phyloP scores from a whole-genome alignment of 2,113 vertebrate genomes.

The Trichechus manatus region DNA sequence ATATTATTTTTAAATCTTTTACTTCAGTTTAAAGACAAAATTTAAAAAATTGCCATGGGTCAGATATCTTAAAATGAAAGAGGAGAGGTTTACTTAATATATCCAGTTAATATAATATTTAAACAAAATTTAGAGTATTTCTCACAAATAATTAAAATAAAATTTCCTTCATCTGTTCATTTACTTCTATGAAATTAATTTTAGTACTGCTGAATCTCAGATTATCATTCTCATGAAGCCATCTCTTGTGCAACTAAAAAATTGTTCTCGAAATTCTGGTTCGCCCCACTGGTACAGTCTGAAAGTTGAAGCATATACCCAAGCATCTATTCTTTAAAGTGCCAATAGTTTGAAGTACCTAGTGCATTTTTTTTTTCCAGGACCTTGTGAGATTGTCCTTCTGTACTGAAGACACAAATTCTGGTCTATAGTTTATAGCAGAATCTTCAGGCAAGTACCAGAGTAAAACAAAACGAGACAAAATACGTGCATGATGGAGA shows the following conservation, averaged over 20 bases:
- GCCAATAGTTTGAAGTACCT: background rate
- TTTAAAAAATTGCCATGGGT: background rate
- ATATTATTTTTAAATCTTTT: background rate
- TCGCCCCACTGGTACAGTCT: background rate
- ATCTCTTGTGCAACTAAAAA: background rate
- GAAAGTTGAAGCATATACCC: background rate
- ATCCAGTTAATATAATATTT: background rate
- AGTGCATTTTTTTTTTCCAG: background rate
- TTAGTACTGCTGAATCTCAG: background rate
- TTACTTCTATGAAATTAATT: background rate
- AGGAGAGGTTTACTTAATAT: background rate
- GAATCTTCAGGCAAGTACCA: background rate
- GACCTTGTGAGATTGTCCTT: background rate
- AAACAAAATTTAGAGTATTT: background rate
- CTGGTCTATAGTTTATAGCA: background rate
- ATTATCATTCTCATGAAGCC: background rate
- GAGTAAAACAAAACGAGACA: background rate
- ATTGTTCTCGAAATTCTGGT: background rate
- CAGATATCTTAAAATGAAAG: background rate
- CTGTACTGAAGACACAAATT: background rate
- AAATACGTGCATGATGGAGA: background rate
- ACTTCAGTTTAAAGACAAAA: background rate
- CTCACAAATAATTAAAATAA: background rate
- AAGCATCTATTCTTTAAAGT: background rate
- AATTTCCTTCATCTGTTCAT: background rate